A percentile compares a stretch with the other conserved stretches of the same genome.
phyloP scores from a whole-genome alignment of 2,797 vertebrate species.

The Fratercula arctica region DNA sequence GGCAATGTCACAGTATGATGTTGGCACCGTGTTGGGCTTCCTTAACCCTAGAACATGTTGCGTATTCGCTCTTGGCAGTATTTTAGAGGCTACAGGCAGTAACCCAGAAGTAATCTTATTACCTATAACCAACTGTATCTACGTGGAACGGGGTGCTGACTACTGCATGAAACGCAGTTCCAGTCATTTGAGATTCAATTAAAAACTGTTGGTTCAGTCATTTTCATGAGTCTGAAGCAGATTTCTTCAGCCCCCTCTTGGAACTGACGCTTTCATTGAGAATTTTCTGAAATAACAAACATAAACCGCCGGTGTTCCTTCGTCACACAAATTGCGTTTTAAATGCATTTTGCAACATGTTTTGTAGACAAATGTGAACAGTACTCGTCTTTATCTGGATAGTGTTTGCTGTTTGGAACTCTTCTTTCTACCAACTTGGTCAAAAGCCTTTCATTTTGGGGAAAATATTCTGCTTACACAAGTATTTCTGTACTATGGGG shows the following conservation, averaged over 20 bases:
- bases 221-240: slow-evolving; percentile 54
- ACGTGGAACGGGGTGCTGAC: slow-evolving; percentile 66
- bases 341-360: neutral
- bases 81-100: slow-evolving; percentile 73
- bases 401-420: neutral
- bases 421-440: neutral
- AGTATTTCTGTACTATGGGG: neutral
- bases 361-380: neutral
- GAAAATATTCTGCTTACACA: neutral
- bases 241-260: slow-evolving; percentile 60
- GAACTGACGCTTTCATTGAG: slow-evolving; percentile 59
- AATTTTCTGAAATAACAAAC: slow-evolving; percentile 54
- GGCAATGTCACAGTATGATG: slow-evolving; percentile 80
- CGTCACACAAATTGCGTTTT: neutral
- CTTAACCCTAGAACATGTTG: slow-evolving; percentile 81
- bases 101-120: slow-evolving; percentile 83
- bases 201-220: slow-evolving; percentile 63
- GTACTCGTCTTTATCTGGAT: neutral
- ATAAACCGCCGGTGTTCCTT: slow-evolving; percentile 41
- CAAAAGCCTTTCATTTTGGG: neutral
- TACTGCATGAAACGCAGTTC: slow-evolving; percentile 59
- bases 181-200: slow-evolving; percentile 71
- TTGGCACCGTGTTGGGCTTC: slow-evolving; percentile 79
- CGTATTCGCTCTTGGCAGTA: slow-evolving; percentile 74
- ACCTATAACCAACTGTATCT: slow-evolving; percentile 76